A percentile compares a stretch with the other conserved stretches of the same genome.
phyloP scores from a whole-genome alignment of 2,797 vertebrate genomes.

The Pitangus sulphuratus region DNA sequence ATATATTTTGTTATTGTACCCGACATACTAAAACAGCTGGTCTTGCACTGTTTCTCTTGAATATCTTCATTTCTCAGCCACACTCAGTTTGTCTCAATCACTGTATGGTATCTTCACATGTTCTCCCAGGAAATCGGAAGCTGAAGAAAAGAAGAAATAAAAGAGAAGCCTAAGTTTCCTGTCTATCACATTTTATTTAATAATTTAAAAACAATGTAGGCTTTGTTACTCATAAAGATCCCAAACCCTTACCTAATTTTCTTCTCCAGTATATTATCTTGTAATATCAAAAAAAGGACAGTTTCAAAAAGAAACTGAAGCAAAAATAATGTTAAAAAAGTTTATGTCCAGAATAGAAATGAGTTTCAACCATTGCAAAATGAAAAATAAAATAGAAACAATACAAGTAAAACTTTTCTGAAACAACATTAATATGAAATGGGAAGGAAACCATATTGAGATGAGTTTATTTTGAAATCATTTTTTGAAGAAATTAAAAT shows the following conservation, averaged over 20 bases:
- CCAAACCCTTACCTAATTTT: not conserved
- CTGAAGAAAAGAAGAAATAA: not conserved
- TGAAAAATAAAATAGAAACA: not conserved
- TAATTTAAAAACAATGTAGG: not conserved
- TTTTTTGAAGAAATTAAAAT: not conserved
- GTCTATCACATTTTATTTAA: not conserved
- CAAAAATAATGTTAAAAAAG: not conserved
- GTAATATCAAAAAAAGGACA: not conserved
- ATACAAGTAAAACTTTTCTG: not conserved
- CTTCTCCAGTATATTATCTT: not conserved
- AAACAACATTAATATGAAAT: not conserved
- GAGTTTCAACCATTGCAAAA: not conserved
- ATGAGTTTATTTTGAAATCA: not conserved
- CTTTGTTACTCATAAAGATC: not conserved
- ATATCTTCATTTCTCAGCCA: not conserved
- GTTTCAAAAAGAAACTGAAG: not conserved
- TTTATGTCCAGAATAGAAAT: not conserved
- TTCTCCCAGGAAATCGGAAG: not conserved
- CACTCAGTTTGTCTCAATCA: not conserved
- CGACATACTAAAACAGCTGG: not conserved
- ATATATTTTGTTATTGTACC: not conserved
- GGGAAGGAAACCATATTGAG: not conserved
- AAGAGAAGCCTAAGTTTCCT: not conserved
- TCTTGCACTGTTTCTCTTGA: not conserved
- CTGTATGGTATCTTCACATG: not conserved